Evolutionary conservation across 2,113 vertebrate genomes (phyloP), one percentile per base, ranked within the genome.

Genomic region (Rattus rattus): DNA sequence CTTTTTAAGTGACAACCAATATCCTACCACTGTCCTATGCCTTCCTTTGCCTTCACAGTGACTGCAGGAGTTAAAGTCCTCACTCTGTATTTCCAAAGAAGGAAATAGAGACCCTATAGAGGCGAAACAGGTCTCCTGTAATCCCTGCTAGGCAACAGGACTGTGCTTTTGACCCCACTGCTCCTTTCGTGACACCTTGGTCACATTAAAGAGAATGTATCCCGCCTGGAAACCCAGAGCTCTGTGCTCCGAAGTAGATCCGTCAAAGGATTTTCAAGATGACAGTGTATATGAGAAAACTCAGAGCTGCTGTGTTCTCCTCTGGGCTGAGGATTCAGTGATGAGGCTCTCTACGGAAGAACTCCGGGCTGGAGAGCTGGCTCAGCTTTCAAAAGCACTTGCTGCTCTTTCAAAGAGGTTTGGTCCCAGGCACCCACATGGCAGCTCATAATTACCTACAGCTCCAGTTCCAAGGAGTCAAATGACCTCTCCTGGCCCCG

Each of bases 181-280:
- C 6, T 14, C 61, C 86, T 80, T 76, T 54, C 56, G 36, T 7
- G 43, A 88, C 43, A 83, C 13, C 69, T 3, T 12, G 2, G 2
- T 56, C 59, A 39, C 79, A n/a, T 47, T 83, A 72, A 65, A 93
- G 79, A 96, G 54, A 87, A 93, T 67, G 56, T 17, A 24, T 63
- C 59, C 33, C 54, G 26, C 65, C 86, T 72, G 26, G 65, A 94
- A 86, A 87, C 22, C 65, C 17, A 69, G 20, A 73, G 7, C 16
- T 0, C 22, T 47, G 26, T 22, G 26, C 12, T 91, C 90, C 84
- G 83, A 96, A 77, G 95, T 24, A 14, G 13, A 90, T 22, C 36
- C 28, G 16, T 49, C 63, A 43, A 67, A 70, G 30, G 43, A 14
- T 59, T 94, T 93, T 95, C 70, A 90, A 93, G 90, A 75, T 4